These are phyloP conservation scores for Bacillus rossius DNA, from an alignment of 1,140 invertebrate species.

Conservation along the genomic window DNA sequence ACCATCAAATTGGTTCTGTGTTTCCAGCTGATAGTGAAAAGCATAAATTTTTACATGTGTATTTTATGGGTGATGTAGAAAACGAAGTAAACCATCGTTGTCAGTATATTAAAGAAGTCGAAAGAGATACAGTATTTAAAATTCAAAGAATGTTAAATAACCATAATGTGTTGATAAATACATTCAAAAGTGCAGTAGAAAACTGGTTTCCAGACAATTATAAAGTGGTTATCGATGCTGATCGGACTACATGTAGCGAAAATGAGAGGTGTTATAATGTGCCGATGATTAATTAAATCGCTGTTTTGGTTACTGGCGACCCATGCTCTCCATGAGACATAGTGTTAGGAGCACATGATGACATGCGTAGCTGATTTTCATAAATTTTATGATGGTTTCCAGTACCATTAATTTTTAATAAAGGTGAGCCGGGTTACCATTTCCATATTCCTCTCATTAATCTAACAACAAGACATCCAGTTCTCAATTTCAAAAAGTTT, in stretches of 20 bases:
- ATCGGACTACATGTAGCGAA: slow-evolving; percentile 30
- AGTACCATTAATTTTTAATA: slow-evolving; percentile 37
- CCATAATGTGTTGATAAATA: slow-evolving; percentile 35
- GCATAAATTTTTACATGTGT: too few species aligned
- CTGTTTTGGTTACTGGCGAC: slow-evolving; percentile 34
- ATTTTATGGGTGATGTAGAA: too few species aligned
- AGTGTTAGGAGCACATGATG: slow-evolving; percentile 19
- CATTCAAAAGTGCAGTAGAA: slow-evolving; percentile 38
- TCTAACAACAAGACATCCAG: too few species aligned
- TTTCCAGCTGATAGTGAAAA: too few species aligned
- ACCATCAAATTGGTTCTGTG: too few species aligned
- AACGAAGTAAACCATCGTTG: slow-evolving; percentile 35
- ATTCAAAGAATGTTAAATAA: slow-evolving; percentile 37
- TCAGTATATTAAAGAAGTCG: slow-evolving; percentile 27
- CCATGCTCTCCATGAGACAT: slow-evolving; percentile 31
- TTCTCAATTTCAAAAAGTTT: too few species aligned
- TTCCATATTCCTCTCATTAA: too few species aligned
- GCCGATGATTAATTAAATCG: slow-evolving; percentile 33
- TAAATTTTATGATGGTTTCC: slow-evolving; percentile 34
- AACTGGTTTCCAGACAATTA: slow-evolving; percentile 37
- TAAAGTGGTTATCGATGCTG: slow-evolving; percentile 33
- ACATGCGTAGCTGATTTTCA: slow-evolving; percentile 27
- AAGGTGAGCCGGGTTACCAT: slow-evolving; percentile 26
- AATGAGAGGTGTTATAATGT: slow-evolving; percentile 35
- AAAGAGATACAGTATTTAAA: slow-evolving; percentile 32